A percentile compares a stretch with the other conserved stretches of the same genome.
Conservation (phyloP, 1,140 invertebrate genomes). For the Drosophila murphyi region DNA sequence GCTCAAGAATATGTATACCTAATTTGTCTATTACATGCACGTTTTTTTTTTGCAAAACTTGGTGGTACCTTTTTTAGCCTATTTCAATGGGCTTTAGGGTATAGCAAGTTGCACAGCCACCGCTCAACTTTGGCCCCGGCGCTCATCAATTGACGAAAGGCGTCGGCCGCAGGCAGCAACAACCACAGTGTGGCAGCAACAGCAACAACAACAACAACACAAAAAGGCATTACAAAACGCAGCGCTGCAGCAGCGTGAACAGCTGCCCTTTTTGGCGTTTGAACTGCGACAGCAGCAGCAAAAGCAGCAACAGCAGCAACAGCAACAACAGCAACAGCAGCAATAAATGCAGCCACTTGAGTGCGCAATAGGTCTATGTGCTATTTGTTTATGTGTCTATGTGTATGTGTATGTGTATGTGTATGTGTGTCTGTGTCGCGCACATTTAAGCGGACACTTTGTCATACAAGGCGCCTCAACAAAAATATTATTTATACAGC, state of each 20-base stretch:
- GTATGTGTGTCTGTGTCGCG: conserved; percentile 49
- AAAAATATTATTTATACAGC: conserved; percentile 77
- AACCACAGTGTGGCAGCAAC: conserved; percentile 12
- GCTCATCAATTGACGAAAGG: conserved; percentile 75
- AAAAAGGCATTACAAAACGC: conserved; percentile 43
- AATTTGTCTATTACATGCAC: too few relatives aligned
- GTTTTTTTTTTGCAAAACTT: too few relatives aligned
- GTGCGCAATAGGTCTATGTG: conserved; percentile 65
- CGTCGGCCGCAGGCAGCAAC: conserved; percentile 37
- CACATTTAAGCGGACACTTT: conserved; percentile 76
- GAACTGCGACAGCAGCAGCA: conserved; percentile 42
- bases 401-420: conserved; percentile 26
- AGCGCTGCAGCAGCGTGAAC: conserved; percentile 47
- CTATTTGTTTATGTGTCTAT: conserved; percentile 17
- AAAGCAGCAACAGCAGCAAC: conserved; percentile 21
- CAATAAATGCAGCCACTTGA: conserved; percentile 73
- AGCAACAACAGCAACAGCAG: conserved; percentile 32
- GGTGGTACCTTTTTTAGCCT: too few relatives aligned
- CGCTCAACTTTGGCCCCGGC: conserved; percentile 61
- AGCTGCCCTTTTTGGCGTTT: conserved; percentile 53
- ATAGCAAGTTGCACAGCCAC: conserved; percentile 37
- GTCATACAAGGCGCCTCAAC: conserved; percentile 78
- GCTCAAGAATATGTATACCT: too few relatives aligned
- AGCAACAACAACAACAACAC: conserved; percentile 45
- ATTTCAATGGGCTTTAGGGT: too few relatives aligned